phyloP scores from a whole-genome alignment of 2,113 vertebrate species.

The Taxidea taxus region DNA sequence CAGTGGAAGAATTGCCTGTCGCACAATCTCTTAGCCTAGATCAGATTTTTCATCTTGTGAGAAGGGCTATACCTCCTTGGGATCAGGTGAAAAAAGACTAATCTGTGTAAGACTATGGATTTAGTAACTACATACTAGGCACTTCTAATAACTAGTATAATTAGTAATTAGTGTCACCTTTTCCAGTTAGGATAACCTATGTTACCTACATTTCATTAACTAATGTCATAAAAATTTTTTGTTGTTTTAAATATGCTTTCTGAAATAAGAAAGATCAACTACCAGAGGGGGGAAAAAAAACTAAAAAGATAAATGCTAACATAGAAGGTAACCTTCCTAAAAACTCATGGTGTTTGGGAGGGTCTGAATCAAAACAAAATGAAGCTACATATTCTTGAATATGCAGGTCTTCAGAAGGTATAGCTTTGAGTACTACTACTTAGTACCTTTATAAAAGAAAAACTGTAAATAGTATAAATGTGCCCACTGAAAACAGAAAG shows the following conservation, averaged over 20 bases:
- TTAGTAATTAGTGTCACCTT: neutral
- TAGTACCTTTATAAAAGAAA: neutral
- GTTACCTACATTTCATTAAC: neutral
- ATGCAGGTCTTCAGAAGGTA: neutral
- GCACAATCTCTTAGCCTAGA: neutral
- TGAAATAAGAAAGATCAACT: neutral
- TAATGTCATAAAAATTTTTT: neutral
- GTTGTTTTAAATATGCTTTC: neutral
- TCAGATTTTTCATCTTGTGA: slow-evolving; percentile 3
- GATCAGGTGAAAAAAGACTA: neutral
- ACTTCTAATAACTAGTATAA: neutral
- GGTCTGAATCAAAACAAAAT: neutral
- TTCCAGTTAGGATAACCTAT: neutral
- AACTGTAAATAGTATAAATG: neutral
- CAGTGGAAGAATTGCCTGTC: neutral
- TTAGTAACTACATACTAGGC: neutral
- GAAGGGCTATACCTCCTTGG: neutral
- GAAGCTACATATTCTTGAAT: neutral
- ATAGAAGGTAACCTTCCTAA: neutral
- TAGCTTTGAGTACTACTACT: neutral
- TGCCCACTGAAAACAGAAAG: neutral
- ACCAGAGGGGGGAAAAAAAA: neutral
- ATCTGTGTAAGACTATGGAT: neutral
- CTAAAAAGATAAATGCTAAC: neutral
- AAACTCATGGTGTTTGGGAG: neutral